A percentile compares a stretch with the other conserved stretches of the same genome.
Evolutionary conservation across 2,888 invertebrate species (phyloP).

Genomic region (Spatulosminthurus flaviceps): DNA sequence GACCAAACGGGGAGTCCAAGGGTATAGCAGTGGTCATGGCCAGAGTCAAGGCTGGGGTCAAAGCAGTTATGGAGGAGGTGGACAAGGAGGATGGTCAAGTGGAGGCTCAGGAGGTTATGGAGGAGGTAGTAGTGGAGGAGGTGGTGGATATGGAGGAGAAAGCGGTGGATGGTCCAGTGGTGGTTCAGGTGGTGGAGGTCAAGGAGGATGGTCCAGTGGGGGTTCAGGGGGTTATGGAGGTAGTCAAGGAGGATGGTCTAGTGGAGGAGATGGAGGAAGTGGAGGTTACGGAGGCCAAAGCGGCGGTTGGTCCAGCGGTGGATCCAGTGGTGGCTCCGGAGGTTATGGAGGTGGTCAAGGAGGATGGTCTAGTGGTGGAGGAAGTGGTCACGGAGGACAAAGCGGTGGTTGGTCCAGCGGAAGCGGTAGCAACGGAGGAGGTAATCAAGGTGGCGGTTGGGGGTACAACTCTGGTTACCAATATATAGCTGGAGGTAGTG

Average conservation of each 20-base stretch:
- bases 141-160: not conserved
- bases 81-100: not conserved
- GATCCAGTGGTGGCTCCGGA: not conserved
- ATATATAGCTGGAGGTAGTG: not conserved
- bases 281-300: too few relatives aligned
- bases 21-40: not conserved
- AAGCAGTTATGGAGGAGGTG: not conserved
- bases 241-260: too few relatives aligned
- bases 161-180: not conserved
- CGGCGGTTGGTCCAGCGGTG: too few relatives aligned
- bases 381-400: too few relatives aligned
- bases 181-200: not conserved
- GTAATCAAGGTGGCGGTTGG: not conserved
- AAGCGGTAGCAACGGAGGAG: not conserved
- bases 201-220: too few relatives aligned
- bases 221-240: too few relatives aligned
- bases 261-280: too few relatives aligned
- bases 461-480: not conserved
- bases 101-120: not conserved
- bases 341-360: not conserved
- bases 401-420: slow-evolving; percentile 6
- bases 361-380: too few relatives aligned
- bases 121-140: not conserved
- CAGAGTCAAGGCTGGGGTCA: not conserved
- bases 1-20: not conserved